A percentile compares a stretch with the other conserved stretches of the same genome.
Evolutionary conservation across 2,797 vertebrate species (phyloP).

Genomic region (Gambelia wislizenii): DNA sequence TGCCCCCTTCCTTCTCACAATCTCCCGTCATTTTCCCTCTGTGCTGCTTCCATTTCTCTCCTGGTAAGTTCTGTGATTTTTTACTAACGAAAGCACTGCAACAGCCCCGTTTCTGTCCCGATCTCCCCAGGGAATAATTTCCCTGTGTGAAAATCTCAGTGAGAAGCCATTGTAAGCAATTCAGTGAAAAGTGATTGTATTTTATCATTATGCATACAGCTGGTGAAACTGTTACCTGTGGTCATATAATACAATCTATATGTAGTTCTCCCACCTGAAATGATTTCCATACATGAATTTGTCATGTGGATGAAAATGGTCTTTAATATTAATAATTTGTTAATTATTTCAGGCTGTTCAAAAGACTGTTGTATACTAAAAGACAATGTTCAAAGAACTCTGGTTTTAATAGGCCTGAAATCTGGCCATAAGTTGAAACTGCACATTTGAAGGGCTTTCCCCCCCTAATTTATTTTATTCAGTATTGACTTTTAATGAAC

Average conservation of each 20-base stretch:
- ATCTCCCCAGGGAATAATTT: no score
- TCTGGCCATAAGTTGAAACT: conserved; percentile 40
- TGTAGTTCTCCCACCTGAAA: not conserved
- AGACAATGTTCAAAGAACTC: conserved; percentile 5
- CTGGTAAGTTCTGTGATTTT: no score
- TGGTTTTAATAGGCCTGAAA: conserved; percentile 22
- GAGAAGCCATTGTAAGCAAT: not conserved
- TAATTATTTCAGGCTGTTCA: conserved; percentile 16
- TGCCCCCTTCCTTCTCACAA: no score
- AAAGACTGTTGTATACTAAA: not conserved
- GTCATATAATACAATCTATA: not conserved
- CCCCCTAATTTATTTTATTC: conserved; percentile 70
- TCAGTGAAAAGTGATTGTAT: not conserved
- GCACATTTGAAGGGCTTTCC: conserved; percentile 40
- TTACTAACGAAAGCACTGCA: no score
- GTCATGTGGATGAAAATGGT: not conserved
- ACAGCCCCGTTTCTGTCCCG: no score
- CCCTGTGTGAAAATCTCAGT: no score
- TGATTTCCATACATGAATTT: not conserved
- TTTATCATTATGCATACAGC: not conserved
- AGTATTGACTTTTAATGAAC: conserved; percentile 35
- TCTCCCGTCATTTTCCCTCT: no score
- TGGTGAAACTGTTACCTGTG: not conserved
- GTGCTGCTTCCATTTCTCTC: no score
- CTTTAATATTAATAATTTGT: not conserved